Percentiles rank a stretch among this genome's conserved stretches.
Conservation (phyloP, 2,113 vertebrate species). For the Agelaius phoeniceus region DNA sequence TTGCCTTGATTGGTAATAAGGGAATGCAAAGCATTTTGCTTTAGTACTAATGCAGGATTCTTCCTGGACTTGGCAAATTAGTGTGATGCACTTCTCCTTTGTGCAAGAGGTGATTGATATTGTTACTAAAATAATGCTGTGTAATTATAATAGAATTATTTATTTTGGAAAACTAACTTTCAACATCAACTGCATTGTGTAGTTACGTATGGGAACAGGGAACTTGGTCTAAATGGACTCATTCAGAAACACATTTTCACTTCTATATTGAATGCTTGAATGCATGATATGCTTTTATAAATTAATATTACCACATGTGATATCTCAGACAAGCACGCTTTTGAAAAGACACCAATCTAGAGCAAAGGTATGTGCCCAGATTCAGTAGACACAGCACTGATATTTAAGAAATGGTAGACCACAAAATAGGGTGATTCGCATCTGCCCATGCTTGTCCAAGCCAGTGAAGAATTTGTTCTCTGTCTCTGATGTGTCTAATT, state of each 20-base stretch:
- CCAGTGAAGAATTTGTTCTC: background rate
- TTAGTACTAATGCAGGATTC: background rate
- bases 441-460: background rate
- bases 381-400: background rate
- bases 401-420: background rate
- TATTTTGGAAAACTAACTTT: background rate
- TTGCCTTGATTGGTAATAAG: background rate
- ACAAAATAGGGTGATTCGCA: background rate
- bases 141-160: background rate
- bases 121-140: background rate
- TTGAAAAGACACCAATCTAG: background rate
- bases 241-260: background rate
- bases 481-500: background rate
- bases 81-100: background rate
- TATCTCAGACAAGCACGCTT: background rate
- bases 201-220: accelerated
- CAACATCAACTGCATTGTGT: background rate
- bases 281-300: background rate
- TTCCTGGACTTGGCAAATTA: background rate
- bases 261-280: background rate
- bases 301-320: background rate
- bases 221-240: background rate
- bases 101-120: background rate
- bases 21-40: background rate
- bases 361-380: background rate